Percentiles rank a stretch among this genome's conserved stretches.
These are phyloP conservation scores for Eubucco bourcierii DNA, from an alignment of 2,113 vertebrate genomes.

Conservation along the genomic window DNA sequence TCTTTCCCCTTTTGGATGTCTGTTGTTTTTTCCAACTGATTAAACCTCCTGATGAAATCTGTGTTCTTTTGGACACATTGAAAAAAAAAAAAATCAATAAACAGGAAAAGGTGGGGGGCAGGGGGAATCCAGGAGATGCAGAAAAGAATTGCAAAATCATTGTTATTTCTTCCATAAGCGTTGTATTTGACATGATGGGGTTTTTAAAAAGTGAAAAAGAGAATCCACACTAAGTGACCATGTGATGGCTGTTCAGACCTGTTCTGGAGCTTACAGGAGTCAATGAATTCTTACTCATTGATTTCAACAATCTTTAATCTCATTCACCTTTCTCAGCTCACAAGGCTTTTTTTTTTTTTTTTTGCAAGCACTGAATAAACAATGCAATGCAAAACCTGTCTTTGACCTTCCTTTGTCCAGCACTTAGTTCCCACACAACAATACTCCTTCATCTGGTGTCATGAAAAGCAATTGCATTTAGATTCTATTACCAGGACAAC, in stretches of 20 bases:
- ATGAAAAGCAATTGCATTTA: conserved; percentile 34
- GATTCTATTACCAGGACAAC: not conserved
- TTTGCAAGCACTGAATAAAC: conserved; percentile 37
- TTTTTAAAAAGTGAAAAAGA: not conserved
- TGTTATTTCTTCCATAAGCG: not conserved
- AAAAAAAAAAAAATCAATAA: not conserved
- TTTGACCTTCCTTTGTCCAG: conserved; percentile 56
- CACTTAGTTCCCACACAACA: conserved; percentile 39
- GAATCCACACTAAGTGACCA: not conserved
- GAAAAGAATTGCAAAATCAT: not conserved
- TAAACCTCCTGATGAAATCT: not conserved
- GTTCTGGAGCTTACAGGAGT: not conserved
- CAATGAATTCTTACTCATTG: not conserved
- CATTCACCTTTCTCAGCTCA: not conserved
- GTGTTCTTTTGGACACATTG: not conserved
- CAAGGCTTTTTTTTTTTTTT: not conserved
- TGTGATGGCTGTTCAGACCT: not conserved
- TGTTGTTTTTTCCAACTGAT: not conserved
- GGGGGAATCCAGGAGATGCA: not conserved
- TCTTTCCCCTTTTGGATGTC: not conserved
- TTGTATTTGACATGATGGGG: not conserved
- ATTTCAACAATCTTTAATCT: conserved; percentile 50
- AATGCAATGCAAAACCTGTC: conserved; percentile 26
- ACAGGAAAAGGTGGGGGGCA: not conserved
- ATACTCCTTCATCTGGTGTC: not conserved